Evolutionary conservation across 2,797 vertebrate species (phyloP), one percentile per base, ranked within the genome.

Genomic region (Streptopelia turtur): DNA sequence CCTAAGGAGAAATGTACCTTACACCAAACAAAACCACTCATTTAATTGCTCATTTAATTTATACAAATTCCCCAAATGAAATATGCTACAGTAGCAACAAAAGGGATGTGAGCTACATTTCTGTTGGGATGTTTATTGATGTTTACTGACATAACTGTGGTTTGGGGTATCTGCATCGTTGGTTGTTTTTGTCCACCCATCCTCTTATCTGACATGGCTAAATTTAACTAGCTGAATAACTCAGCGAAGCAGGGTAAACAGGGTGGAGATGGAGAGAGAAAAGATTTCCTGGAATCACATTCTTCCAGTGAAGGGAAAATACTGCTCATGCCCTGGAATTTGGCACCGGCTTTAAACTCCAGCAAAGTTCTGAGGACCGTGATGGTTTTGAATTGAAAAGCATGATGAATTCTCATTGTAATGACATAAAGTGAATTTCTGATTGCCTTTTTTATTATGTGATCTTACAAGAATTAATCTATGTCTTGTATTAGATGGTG

Each of bases 401-500:
- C 65, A 28, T 83, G 69, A 94, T 90, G 76, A 91, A 74, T 90
- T 64, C 78, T 91, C n/a, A 45, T 79, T 93, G 59, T 87, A 76
- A 91, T 88, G 82, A 53, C 52, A 80, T 74, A 50, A 90, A 87
- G 68, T 94, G 91, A 83, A 88, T 89, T 95, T 94, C 50, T 91
- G 82, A 93, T 94, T 91, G 78, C 89, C 45, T 76, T 88, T 95
- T 94, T 88, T 79, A 88, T 88, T 86, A 70, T 79, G 66, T 90
- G 94, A 53, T 82, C 83, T 94, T 82, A 59, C 3, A 94, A 77
- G 91, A 89, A 91, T 94, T 94, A 95, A 94, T 92, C 87, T 12
- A 8, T 43, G 66, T 88, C 74, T 91, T 7, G 2, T 88, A 79
- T 90, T 93, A 89, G 77, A 17, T 89, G 63, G 59, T 82, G 77